Evolutionary conservation across 2,888 invertebrate species (phyloP).

Genomic region (Marronus borbonicus): DNA sequence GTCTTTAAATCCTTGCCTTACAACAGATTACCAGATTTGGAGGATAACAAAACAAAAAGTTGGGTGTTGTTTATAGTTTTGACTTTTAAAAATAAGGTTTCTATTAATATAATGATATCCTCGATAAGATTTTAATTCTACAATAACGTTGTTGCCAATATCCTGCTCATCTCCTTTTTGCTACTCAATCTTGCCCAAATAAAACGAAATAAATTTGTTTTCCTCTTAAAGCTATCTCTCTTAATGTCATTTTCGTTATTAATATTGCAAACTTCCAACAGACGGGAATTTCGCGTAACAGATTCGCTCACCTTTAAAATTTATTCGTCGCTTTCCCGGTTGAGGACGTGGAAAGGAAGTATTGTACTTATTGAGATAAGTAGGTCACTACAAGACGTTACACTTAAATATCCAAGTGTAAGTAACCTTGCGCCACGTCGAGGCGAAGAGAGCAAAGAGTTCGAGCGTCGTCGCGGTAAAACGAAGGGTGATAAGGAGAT

Average conservation of each 20-base stretch:
- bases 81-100: too few relatives aligned
- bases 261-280: neutral
- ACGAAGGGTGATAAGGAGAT: too few relatives aligned
- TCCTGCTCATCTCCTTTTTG: neutral
- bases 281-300: slow-evolving; percentile 3
- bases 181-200: too few relatives aligned
- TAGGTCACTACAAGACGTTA: slow-evolving; percentile 34
- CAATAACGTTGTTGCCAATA: too few relatives aligned
- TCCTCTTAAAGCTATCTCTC: neutral
- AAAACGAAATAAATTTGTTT: neutral
- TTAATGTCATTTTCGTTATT: neutral
- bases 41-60: too few relatives aligned
- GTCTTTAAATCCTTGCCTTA: too few relatives aligned
- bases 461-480: too few relatives aligned
- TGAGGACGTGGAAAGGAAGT: slow-evolving; percentile 14
- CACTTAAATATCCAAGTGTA: slow-evolving; percentile 32
- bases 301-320: slow-evolving; percentile 32
- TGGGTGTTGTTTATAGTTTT: too few relatives aligned
- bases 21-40: too few relatives aligned
- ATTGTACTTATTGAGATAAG: slow-evolving; percentile 41
- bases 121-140: too few relatives aligned
- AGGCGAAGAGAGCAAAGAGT: neutral
- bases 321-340: slow-evolving; percentile 3
- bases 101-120: too few relatives aligned
- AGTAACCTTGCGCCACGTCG: neutral